Base-by-base conservation (phyloP, 2,797 vertebrate species). In the Lates japonicus region DNA sequence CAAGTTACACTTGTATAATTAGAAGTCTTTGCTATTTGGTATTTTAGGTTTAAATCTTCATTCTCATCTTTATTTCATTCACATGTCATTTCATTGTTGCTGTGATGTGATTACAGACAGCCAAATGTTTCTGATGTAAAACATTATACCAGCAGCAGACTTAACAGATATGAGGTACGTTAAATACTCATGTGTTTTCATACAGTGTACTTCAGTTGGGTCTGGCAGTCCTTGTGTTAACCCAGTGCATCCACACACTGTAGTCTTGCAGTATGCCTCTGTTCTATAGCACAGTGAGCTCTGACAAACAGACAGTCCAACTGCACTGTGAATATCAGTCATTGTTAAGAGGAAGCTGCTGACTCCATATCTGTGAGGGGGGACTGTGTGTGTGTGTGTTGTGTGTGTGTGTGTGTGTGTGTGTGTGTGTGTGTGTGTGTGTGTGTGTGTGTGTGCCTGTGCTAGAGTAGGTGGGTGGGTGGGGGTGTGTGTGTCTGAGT, bases 301-400 rank as follows among this genome's bases (percentile, higher is more conserved):
- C 62, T 35, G 72, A 48, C 46, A 76, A 64, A 73, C 78, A 81
- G 82, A 86, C 80, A 78, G 80, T 80, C 76, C 37, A 81, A 49
- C 69, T 84, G 87, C 78, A 82, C 55, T 41, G 68, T 65, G 52
- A 70, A 75, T 83, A 94, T 93, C 89, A 82, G 84, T 93, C 90
- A 93, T 86, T 93, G 88, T 92, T 87, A 85, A 76, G 81, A 87
- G 83, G 89, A 94, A 93, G 93, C 90, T 94, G 93, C 94, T 94
- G 93, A 94, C 93, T 94, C 89, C 75, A 87, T 91, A 92, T 90
- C 88, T 93, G 82, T 83, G 82, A 74, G 76, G 87, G 91, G 90
- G 87, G 86, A 85, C 60, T 70, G 22, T 58, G 67, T 44, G n/a
- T n/a, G n/a, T n/a, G n/a, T n/a, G n/a, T n/a, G n/a, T n/a, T n/a